These are phyloP conservation scores for Azorinus chamasolen DNA, from an alignment of 2,888 invertebrate species.

Conservation along the genomic window DNA sequence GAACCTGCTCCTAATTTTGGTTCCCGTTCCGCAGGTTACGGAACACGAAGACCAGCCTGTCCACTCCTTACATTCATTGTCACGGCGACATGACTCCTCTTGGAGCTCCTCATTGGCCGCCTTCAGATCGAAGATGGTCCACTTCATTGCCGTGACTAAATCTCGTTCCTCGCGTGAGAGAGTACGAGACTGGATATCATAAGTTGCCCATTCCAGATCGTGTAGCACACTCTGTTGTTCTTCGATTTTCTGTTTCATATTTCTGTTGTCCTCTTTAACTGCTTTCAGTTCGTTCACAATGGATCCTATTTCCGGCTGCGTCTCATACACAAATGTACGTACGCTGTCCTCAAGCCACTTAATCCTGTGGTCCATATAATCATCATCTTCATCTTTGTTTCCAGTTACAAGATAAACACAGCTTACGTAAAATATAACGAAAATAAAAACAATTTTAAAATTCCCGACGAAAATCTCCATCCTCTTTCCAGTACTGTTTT, in stretches of 20 bases:
- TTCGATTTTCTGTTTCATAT: constrained; percentile 17
- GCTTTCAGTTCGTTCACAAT: constrained; percentile 28
- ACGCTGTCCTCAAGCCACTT: constrained; percentile 41
- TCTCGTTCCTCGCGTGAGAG: constrained; percentile 40
- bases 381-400: not conserved
- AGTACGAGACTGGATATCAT: constrained; percentile 14
- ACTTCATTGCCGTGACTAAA: constrained; percentile 46
- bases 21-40: constrained; percentile 41
- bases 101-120: constrained; percentile 28
- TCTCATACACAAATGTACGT: constrained; percentile 25
- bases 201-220: constrained; percentile 38
- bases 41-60: constrained; percentile 48
- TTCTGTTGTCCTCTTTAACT: constrained; percentile 15
- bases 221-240: constrained; percentile 27
- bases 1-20: constrained; percentile 34
- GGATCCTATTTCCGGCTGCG: constrained; percentile 15
- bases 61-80: constrained; percentile 44
- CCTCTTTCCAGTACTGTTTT: not conserved
- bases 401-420: not conserved
- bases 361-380: constrained; percentile 35
- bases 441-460: not conserved
- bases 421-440: not conserved
- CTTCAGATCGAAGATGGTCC: constrained; percentile 57
- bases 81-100: constrained; percentile 41
- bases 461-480: not conserved